phyloP scores from a whole-genome alignment of 2,113 vertebrate genomes.

The Sturnira hondurensis region DNA sequence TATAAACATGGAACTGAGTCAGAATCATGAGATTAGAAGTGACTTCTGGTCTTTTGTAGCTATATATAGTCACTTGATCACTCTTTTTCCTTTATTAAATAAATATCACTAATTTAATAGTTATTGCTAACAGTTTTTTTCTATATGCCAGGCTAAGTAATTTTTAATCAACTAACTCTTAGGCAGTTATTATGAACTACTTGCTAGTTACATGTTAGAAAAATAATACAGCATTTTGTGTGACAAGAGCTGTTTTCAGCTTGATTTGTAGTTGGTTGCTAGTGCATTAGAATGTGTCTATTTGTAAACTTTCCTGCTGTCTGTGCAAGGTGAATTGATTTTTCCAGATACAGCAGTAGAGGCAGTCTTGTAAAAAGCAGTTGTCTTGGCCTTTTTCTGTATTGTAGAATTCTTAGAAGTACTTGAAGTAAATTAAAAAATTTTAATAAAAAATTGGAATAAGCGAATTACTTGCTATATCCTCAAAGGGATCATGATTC shows the following conservation, averaged over 20 bases:
- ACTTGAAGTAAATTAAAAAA: conserved; percentile 5
- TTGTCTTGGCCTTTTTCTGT: conserved; percentile 7
- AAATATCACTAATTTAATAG: conserved; percentile 1
- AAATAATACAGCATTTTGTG: neutral
- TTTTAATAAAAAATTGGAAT: neutral
- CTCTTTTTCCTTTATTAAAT: neutral
- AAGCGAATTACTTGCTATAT: neutral
- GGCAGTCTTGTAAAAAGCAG: neutral
- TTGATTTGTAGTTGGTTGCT: conserved; percentile 5
- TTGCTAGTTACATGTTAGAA: conserved; percentile 3
- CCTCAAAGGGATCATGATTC: neutral
- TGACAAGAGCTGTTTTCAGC: conserved; percentile 21
- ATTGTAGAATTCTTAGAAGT: conserved; percentile 21
- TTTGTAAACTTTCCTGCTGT: conserved; percentile 21
- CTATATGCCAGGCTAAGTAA: neutral
- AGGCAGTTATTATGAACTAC: neutral
- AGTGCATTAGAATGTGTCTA: neutral
- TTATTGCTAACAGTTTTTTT: neutral
- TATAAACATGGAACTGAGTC: neutral
- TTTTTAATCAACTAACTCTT: neutral
- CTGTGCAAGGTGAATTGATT: conserved; percentile 5
- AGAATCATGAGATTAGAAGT: neutral
- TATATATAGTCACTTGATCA: neutral
- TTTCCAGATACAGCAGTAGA: conserved; percentile 16
- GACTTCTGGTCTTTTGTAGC: neutral